Percentiles rank a stretch among this genome's conserved stretches.
phyloP scores from a whole-genome alignment of 2,113 vertebrate species.

The Chaetops frenatus region DNA sequence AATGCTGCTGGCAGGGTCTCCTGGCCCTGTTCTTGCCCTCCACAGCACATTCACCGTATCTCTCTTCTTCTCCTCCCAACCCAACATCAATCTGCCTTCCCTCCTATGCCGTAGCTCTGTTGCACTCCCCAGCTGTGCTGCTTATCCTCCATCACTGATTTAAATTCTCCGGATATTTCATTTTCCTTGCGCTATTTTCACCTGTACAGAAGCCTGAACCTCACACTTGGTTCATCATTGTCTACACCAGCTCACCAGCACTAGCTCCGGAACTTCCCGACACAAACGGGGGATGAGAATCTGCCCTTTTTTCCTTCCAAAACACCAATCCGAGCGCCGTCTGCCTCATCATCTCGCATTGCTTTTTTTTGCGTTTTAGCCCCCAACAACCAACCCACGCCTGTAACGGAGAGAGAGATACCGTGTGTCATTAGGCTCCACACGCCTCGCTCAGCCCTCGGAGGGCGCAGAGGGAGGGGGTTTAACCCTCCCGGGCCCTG shows the following conservation, averaged over 20 bases:
- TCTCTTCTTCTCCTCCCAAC: background rate
- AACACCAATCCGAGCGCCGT: background rate
- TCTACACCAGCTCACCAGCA: background rate
- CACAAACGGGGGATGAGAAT: background rate
- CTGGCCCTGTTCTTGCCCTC: constrained; percentile 38
- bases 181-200: constrained; percentile 10
- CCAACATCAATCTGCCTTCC: background rate
- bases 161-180: background rate
- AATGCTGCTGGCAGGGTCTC: constrained; percentile 5
- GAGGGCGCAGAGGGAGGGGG: background rate
- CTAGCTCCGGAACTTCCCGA: background rate
- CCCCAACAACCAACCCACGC: constrained; percentile 17
- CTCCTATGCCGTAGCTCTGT: background rate
- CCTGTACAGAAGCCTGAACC: background rate
- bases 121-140: background rate
- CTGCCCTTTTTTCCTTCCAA: background rate
- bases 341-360: background rate
- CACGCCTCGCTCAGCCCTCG: background rate
- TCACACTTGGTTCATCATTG: rapidly evolving
- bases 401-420: background rate
- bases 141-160: background rate
- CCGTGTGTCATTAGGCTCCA: background rate
- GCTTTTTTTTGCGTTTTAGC: background rate
- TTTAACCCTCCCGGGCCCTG: background rate
- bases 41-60: background rate